Percentiles rank a stretch among this genome's conserved stretches.
These are phyloP conservation scores for Sycophila texana DNA, from an alignment of 2,888 invertebrate species.

Conservation along the genomic window DNA sequence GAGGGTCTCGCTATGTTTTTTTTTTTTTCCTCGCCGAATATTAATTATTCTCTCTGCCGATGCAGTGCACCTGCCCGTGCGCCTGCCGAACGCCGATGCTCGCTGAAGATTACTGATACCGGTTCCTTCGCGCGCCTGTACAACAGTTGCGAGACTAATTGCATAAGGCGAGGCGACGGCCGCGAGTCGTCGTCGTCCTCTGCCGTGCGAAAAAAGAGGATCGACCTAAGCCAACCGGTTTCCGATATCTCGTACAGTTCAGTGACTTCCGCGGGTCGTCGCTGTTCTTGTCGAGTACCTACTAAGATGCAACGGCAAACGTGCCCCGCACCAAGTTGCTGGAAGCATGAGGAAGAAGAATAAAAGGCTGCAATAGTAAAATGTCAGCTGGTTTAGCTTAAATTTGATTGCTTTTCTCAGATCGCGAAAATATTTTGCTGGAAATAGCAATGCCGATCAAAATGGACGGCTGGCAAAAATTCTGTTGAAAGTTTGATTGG, in stretches of 20 bases:
- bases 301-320: too few species aligned
- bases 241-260: conserved; percentile 5
- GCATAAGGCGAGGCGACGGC: conserved; percentile 11
- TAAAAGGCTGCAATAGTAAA: too few species aligned
- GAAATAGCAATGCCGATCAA: too few species aligned
- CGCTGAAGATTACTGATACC: conserved; percentile 32
- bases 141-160: conserved; percentile 49
- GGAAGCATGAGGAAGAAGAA: too few species aligned
- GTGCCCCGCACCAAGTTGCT: too few species aligned
- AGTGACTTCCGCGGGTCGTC: not conserved
- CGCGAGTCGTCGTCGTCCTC: conserved; percentile 8
- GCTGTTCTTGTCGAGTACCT: not conserved
- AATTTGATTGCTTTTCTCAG: too few species aligned
- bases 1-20: conserved; percentile 50
- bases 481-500: too few species aligned
- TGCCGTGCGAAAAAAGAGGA: not conserved
- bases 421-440: too few species aligned
- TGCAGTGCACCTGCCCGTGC: conserved; percentile 64
- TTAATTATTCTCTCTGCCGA: conserved; percentile 67
- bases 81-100: conserved; percentile 28
- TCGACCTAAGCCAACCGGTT: conserved; percentile 27
- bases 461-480: too few species aligned
- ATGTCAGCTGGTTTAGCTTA: too few species aligned
- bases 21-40: conserved; percentile 63
- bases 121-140: conserved; percentile 1